These are phyloP conservation scores for Miniopterus natalensis DNA, from an alignment of 2,113 vertebrate genomes.

Conservation along the genomic window DNA sequence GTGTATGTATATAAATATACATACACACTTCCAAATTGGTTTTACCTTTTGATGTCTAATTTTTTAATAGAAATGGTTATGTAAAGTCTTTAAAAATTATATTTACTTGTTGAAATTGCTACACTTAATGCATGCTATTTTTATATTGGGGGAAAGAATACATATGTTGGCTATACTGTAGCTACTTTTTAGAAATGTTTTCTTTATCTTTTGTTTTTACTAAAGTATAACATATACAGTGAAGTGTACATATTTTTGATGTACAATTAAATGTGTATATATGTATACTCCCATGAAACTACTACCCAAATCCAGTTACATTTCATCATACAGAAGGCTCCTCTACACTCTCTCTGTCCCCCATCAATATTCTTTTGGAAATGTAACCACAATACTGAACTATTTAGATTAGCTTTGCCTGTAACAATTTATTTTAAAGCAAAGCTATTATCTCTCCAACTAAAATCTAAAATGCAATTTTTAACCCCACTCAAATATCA, in stretches of 20 bases:
- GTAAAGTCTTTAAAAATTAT: neutral
- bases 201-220: neutral
- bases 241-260: neutral
- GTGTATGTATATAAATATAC: neutral
- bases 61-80: neutral
- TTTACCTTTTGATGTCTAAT: constrained; percentile 13
- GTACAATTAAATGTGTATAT: neutral
- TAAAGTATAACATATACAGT: neutral
- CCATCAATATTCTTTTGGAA: neutral
- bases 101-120: neutral
- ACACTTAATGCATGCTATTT: neutral
- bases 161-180: neutral
- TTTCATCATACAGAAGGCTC: neutral
- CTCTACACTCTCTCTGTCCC: neutral
- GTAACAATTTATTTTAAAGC: constrained; percentile 16
- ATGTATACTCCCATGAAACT: neutral
- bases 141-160: neutral
- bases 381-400: neutral
- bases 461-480: constrained; percentile 14
- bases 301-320: neutral
- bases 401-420: neutral
- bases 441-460: neutral
- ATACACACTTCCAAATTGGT: neutral
- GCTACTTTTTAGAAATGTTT: neutral
- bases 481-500: constrained; percentile 7